These are phyloP conservation scores for Mycalesis mineus DNA, from an alignment of 2,888 invertebrate species.

Conservation along the genomic window DNA sequence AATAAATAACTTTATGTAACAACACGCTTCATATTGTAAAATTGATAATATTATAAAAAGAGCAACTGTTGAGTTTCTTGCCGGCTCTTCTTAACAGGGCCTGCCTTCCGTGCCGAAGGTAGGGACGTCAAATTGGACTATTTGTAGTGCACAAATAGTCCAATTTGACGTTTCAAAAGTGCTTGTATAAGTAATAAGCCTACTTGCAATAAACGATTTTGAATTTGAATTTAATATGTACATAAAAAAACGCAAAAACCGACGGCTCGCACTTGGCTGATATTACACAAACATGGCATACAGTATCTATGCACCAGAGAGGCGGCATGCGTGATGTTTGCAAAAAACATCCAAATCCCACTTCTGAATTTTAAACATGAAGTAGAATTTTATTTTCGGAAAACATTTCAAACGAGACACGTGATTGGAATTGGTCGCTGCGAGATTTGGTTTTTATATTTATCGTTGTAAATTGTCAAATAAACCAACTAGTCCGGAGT, in stretches of 20 bases:
- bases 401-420: conserved; percentile 20
- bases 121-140: no score
- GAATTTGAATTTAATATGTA: no score
- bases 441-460: conserved; percentile 15
- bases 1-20: no score
- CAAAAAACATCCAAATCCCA: conserved; percentile 16
- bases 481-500: conserved; percentile 3
- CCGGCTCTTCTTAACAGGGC: no score
- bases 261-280: not conserved
- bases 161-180: no score
- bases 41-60: no score
- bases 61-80: no score
- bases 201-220: no score
- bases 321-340: conserved; percentile 10
- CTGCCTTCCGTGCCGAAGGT: no score
- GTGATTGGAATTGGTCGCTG: conserved; percentile 24
- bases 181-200: no score
- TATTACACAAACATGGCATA: conserved; percentile 3
- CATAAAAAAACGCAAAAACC: not conserved
- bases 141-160: no score
- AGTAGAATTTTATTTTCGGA: conserved; percentile 18
- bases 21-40: no score
- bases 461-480: conserved; percentile 14
- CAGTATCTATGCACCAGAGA: not conserved
- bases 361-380: conserved; percentile 21